Evolutionary conservation across 2,797 vertebrate genomes (phyloP).

Genomic region (Hydrolagus colliei): DNA sequence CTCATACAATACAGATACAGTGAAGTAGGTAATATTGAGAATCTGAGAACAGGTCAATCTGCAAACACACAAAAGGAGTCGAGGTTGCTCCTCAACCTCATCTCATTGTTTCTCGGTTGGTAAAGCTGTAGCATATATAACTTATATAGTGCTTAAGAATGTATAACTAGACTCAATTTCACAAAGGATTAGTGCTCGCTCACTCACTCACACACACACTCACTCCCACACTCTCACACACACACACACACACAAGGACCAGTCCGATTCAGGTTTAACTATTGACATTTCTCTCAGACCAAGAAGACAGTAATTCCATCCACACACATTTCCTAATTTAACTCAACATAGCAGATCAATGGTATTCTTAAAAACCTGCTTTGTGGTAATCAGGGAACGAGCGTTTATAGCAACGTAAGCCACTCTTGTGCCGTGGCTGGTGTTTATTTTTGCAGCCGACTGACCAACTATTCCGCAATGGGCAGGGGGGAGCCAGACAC

Average conservation of each 20-base stretch:
- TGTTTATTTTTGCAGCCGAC: too few relatives aligned
- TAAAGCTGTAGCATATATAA: background rate
- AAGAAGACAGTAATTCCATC: too few relatives aligned
- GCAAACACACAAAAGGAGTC: too few relatives aligned
- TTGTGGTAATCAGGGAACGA: background rate
- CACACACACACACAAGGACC: too few relatives aligned
- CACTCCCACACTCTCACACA: too few relatives aligned
- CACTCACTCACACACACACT: background rate
- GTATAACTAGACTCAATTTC: background rate
- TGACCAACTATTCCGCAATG: too few relatives aligned
- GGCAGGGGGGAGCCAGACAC: too few relatives aligned
- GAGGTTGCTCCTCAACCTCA: background rate
- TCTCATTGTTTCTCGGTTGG: conserved; percentile 1
- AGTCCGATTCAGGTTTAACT: too few relatives aligned
- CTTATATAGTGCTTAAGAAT: background rate
- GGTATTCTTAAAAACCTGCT: background rate
- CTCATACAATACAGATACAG: background rate
- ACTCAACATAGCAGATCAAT: background rate
- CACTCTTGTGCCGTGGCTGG: too few relatives aligned
- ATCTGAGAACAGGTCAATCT: background rate
- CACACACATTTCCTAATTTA: too few relatives aligned
- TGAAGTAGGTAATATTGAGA: background rate
- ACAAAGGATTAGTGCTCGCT: background rate
- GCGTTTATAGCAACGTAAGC: too few relatives aligned
- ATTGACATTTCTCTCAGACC: too few relatives aligned